A percentile compares a stretch with the other conserved stretches of the same genome.
These are phyloP conservation scores for Erpobdella octoculata DNA, from an alignment of 2,888 invertebrate genomes.

Conservation along the genomic window DNA sequence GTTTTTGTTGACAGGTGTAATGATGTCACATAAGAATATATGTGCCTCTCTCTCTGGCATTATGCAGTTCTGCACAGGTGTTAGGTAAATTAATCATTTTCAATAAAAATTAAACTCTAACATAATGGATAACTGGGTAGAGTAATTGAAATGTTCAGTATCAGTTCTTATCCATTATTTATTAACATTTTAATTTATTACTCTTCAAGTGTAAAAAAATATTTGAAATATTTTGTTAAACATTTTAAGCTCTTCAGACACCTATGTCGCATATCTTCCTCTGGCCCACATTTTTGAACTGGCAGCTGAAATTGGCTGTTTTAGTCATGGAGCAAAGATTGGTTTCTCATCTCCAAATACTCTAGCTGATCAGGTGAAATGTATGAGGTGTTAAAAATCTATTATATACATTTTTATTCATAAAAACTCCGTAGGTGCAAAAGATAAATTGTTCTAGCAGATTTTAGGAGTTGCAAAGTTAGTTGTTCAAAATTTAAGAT, in stretches of 20 bases:
- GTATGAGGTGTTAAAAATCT: too few species aligned
- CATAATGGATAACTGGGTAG: too few species aligned
- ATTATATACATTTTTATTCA: too few species aligned
- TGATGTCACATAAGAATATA: slow-evolving; percentile 11
- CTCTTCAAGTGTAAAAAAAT: too few species aligned
- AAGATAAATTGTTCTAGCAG: too few species aligned
- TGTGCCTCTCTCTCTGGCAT: slow-evolving; percentile 3
- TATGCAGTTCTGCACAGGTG: not conserved
- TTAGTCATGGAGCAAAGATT: slow-evolving; percentile 11
- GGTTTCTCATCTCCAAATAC: slow-evolving; percentile 27
- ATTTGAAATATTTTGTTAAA: too few species aligned
- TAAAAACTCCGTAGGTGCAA: too few species aligned
- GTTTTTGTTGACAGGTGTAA: slow-evolving; percentile 8
- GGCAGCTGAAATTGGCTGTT: slow-evolving; percentile 26
- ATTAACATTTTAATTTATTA: too few species aligned
- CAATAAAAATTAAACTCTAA: not conserved
- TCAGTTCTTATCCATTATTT: too few species aligned
- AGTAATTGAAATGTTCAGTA: too few species aligned
- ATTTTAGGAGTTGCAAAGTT: too few species aligned
- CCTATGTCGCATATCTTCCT: slow-evolving; percentile 88
- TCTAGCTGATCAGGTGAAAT: slow-evolving; percentile 8
- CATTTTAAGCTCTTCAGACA: not conserved
- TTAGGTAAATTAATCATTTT: slow-evolving; percentile 3
- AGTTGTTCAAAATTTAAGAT: too few species aligned
- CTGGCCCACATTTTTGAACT: slow-evolving; percentile 53